Conservation (phyloP, 2,888 invertebrate genomes). For the Dryomyza anilis region DNA sequence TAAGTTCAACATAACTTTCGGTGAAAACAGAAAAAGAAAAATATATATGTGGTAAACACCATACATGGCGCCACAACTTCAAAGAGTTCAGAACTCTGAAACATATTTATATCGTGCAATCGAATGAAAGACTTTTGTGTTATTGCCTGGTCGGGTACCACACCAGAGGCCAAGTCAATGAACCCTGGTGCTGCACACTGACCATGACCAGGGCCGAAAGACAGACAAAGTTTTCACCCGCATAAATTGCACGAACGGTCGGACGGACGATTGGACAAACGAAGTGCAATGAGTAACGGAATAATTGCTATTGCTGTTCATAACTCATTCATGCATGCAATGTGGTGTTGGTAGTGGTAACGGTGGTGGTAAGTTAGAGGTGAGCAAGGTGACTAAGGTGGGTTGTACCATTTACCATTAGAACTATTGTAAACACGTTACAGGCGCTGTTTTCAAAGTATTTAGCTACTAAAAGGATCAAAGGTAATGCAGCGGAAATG, state of each 20-base stretch:
- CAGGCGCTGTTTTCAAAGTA: too few relatives aligned
- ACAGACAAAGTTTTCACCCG: neutral
- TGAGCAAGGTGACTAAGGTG: too few relatives aligned
- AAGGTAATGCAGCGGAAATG: too few relatives aligned
- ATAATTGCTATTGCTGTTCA: neutral
- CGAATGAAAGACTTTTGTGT: too few relatives aligned
- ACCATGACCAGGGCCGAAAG: neutral
- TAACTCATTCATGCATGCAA: neutral
- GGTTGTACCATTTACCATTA: too few relatives aligned
- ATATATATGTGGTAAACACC: neutral
- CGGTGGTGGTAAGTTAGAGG: too few relatives aligned
- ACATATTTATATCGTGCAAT: too few relatives aligned
- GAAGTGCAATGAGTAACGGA: neutral
- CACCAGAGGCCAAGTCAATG: neutral
- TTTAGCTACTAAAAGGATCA: too few relatives aligned
- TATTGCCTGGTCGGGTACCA: too few relatives aligned
- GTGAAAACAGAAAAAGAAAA: neutral
- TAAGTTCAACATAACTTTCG: conserved; percentile 1
- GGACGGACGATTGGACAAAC: too few relatives aligned
- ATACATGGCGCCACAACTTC: neutral
- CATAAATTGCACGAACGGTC: neutral
- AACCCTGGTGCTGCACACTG: neutral
- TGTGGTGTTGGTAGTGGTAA: too few relatives aligned
- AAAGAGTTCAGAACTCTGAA: neutral
- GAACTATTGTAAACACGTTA: too few relatives aligned